Conservation (phyloP, 2,888 invertebrate genomes). For the Drosophila mettleri region DNA sequence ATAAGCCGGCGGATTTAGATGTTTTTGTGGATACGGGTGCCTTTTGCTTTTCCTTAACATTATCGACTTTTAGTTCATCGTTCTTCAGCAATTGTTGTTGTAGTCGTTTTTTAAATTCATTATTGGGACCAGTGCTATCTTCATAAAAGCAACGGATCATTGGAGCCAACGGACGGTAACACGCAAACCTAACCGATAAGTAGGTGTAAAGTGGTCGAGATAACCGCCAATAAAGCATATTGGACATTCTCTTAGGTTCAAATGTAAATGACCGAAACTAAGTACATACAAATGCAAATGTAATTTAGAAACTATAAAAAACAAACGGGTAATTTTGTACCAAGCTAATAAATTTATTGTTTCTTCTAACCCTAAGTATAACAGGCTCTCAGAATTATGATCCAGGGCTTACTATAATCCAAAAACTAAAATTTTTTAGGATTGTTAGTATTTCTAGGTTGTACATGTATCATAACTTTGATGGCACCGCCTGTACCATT, state of each 20-base stretch:
- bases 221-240: constrained; percentile 19
- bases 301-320: constrained; percentile 12
- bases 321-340: constrained; percentile 3
- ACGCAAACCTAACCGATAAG: not conserved
- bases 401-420: not conserved
- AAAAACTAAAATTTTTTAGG: constrained; percentile 61
- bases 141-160: constrained; percentile 11
- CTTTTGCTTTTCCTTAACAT: not conserved
- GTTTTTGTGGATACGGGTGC: not conserved
- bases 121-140: not conserved
- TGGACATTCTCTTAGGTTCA: constrained; percentile 8
- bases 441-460: constrained; percentile 87
- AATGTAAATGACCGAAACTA: not conserved
- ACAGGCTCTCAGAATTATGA: not conserved
- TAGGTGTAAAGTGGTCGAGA: not conserved
- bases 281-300: not conserved
- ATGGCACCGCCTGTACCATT: constrained; percentile 90
- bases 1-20: not conserved
- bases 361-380: not conserved
- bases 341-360: constrained; percentile 6
- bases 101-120: constrained; percentile 1
- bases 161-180: constrained; percentile 5
- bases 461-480: constrained; percentile 94
- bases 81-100: constrained; percentile 6
- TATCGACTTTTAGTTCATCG: not conserved